Conservation (phyloP, 2,888 invertebrate genomes). For the Harpagoxenus sublaevis region DNA sequence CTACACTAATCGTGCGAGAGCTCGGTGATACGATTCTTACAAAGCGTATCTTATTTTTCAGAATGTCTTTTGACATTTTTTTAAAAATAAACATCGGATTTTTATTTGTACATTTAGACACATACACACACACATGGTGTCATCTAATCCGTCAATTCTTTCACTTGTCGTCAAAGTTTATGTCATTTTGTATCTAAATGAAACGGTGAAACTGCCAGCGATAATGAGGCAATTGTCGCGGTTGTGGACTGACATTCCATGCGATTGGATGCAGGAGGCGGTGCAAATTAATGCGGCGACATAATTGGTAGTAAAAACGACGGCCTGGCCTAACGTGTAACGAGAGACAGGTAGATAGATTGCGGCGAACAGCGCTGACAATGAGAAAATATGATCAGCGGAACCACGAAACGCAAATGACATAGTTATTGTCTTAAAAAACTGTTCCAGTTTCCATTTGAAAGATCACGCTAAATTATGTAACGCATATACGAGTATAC, state of each 20-base stretch:
- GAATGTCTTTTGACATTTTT: neutral
- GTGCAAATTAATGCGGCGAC: slow-evolving; percentile 66
- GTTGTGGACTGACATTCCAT: slow-evolving; percentile 55
- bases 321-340: slow-evolving; percentile 42
- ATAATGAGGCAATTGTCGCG: slow-evolving; percentile 63
- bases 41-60: neutral
- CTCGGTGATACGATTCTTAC: neutral
- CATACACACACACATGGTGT: neutral
- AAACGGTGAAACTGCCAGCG: slow-evolving; percentile 50
- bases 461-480: slow-evolving; percentile 17
- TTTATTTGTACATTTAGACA: neutral
- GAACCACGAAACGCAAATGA: slow-evolving; percentile 45
- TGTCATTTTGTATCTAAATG: slow-evolving; percentile 9
- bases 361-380: slow-evolving; percentile 51
- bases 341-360: slow-evolving; percentile 60
- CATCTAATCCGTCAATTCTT: neutral
- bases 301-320: slow-evolving; percentile 68
- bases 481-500: neutral
- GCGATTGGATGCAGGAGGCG: slow-evolving; percentile 52
- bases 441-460: slow-evolving; percentile 22
- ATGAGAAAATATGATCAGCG: slow-evolving; percentile 62
- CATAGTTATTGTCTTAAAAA: slow-evolving; percentile 52
- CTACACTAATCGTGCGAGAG: neutral
- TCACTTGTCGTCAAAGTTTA: neutral
- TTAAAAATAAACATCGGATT: neutral